Evolutionary conservation across 2,113 vertebrate species (phyloP).

Genomic region (Clarias magur): DNA sequence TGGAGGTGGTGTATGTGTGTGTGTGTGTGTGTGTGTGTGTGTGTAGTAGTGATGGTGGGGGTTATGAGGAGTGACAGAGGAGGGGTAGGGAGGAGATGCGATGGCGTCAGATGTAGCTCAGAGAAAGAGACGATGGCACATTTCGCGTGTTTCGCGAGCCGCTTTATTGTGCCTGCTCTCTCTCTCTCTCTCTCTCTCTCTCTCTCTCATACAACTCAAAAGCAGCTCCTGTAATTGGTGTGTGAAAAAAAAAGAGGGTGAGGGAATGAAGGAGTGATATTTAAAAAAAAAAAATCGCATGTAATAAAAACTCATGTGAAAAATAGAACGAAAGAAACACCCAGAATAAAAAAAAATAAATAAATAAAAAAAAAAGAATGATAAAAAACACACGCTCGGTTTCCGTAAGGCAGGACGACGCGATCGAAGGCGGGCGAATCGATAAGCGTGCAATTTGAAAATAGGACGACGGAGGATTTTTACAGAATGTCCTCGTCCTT

Average conservation of each 20-base stretch:
- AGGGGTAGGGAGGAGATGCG: constrained; percentile 47
- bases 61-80: constrained; percentile 52
- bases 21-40: constrained; percentile 32
- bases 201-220: constrained; percentile 26
- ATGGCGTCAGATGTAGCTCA: constrained; percentile 33
- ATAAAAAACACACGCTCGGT: constrained; percentile 11
- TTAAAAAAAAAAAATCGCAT: constrained; percentile 38
- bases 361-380: neutral
- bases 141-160: constrained; percentile 51
- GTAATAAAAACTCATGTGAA: constrained; percentile 40
- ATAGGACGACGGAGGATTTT: constrained; percentile 41
- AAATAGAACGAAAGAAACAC: constrained; percentile 33
- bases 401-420: neutral
- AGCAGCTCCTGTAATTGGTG: constrained; percentile 63
- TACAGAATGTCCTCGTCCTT: constrained; percentile 15
- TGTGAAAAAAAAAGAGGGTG: constrained; percentile 50
- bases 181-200: constrained; percentile 38
- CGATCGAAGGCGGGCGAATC: constrained; percentile 42
- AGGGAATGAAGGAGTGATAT: constrained; percentile 38
- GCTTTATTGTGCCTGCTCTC: constrained; percentile 47
- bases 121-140: constrained; percentile 61
- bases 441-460: constrained; percentile 66
- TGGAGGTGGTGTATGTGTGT: constrained; percentile 47
- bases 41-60: constrained; percentile 20
- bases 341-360: neutral